Conservation (phyloP, 2,888 invertebrate genomes). For the Microctonus brassicae region DNA sequence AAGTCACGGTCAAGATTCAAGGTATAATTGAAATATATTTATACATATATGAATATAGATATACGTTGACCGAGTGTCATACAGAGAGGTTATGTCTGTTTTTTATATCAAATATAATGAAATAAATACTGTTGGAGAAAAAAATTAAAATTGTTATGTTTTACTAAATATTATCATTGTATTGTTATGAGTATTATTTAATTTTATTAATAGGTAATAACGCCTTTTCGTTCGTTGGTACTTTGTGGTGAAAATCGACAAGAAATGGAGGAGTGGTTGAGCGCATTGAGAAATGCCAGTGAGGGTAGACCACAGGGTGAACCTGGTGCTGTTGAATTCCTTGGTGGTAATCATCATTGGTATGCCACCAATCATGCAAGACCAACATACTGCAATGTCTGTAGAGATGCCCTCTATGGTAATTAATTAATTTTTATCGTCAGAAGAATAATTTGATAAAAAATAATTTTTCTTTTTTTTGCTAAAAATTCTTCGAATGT, state of each 20-base stretch:
- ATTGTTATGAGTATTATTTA: background rate
- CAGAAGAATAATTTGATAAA: background rate
- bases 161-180: background rate
- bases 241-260: constrained; percentile 83
- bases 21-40: constrained; percentile 49
- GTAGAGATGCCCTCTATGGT: constrained; percentile 89
- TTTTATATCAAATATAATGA: background rate
- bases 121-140: background rate
- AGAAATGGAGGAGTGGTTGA: constrained; percentile 95
- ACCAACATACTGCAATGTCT: constrained; percentile 97
- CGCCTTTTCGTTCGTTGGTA: constrained; percentile 82
- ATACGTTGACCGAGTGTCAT: background rate
- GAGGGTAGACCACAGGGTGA: constrained; percentile 72
- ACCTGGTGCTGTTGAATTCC: constrained; percentile 74
- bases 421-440: constrained; percentile 41
- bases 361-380: constrained; percentile 94
- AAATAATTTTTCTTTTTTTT: too few relatives aligned
- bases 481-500: background rate
- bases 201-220: constrained; percentile 75
- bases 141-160: background rate
- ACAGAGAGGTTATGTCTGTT: background rate
- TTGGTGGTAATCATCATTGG: constrained; percentile 83
- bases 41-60: too few relatives aligned
- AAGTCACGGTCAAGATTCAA: constrained; percentile 60
- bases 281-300: constrained; percentile 82